phyloP scores from a whole-genome alignment of 2,113 vertebrate species.

The Centropristis striata region DNA sequence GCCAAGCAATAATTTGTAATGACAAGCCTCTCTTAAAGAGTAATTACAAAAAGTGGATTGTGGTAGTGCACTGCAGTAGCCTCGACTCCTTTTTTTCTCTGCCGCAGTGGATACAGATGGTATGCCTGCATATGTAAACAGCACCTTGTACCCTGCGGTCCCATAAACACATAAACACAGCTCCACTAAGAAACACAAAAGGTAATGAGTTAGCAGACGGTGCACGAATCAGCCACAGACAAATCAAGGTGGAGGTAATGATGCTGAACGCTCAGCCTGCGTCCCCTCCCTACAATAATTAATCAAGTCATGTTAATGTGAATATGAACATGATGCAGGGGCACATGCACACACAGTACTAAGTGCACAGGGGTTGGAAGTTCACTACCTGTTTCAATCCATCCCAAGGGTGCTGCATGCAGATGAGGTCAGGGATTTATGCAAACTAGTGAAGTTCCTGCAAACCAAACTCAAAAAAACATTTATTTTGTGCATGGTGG shows the following conservation, averaged over 20 bases:
- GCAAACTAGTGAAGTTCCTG: background rate
- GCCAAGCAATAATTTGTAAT: constrained; percentile 19
- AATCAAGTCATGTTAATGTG: constrained; percentile 43
- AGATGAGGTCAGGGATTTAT: background rate
- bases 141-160: constrained; percentile 39
- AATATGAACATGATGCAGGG: constrained; percentile 21
- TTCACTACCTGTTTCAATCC: background rate
- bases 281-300: constrained; percentile 15
- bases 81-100: background rate
- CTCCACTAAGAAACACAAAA: constrained; percentile 51
- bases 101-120: constrained; percentile 57
- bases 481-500: background rate
- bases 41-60: constrained; percentile 32
- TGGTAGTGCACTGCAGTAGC: constrained; percentile 1
- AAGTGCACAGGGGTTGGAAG: background rate
- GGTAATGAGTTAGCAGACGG: constrained; percentile 57
- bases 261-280: constrained; percentile 45
- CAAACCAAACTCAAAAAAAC: background rate
- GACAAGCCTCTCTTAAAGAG: constrained; percentile 23
- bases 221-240: constrained; percentile 15
- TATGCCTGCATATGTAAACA: constrained; percentile 48
- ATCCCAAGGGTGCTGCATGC: background rate
- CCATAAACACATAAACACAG: constrained; percentile 52
- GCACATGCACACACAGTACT: background rate
- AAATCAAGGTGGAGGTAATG: constrained; percentile 67